Percentiles rank a stretch among this genome's conserved stretches.
These are phyloP conservation scores for Misgurnus mizolepis DNA, from an alignment of 2,113 vertebrate genomes.

Conservation along the genomic window DNA sequence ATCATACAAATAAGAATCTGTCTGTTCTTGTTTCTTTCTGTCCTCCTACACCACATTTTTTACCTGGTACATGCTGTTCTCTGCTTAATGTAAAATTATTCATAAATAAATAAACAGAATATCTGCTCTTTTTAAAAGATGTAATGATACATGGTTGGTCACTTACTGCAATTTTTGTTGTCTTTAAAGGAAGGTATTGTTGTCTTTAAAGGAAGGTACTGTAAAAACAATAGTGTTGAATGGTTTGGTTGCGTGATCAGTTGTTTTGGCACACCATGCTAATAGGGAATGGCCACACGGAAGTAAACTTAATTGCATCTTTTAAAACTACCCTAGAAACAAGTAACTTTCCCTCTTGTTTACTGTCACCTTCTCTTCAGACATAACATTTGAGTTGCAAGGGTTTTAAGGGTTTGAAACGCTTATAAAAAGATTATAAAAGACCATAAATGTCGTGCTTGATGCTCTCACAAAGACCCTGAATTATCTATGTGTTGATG, in stretches of 20 bases:
- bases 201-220: background rate
- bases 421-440: slow-evolving; percentile 13
- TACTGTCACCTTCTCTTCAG: slow-evolving; percentile 10
- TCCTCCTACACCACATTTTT: slow-evolving; percentile 7
- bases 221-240: background rate
- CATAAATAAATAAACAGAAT: background rate
- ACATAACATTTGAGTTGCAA: background rate
- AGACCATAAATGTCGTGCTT: slow-evolving; percentile 56
- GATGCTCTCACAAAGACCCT: slow-evolving; percentile 47
- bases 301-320: slow-evolving; percentile 36
- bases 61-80: slow-evolving; percentile 31
- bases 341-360: slow-evolving; percentile 3
- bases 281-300: slow-evolving; percentile 30
- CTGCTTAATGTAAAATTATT: background rate
- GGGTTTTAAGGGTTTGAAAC: background rate
- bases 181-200: background rate
- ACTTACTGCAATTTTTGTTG: background rate
- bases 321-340: slow-evolving; percentile 14
- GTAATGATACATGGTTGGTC: slow-evolving; percentile 28
- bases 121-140: background rate
- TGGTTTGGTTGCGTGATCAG: background rate
- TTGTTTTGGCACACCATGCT: background rate
- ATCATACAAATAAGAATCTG: slow-evolving; percentile 23
- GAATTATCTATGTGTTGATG: slow-evolving; percentile 52
- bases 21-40: slow-evolving; percentile 43